These are phyloP conservation scores for Hermetia illucens DNA, from an alignment of 1,140 invertebrate genomes.

Conservation along the genomic window DNA sequence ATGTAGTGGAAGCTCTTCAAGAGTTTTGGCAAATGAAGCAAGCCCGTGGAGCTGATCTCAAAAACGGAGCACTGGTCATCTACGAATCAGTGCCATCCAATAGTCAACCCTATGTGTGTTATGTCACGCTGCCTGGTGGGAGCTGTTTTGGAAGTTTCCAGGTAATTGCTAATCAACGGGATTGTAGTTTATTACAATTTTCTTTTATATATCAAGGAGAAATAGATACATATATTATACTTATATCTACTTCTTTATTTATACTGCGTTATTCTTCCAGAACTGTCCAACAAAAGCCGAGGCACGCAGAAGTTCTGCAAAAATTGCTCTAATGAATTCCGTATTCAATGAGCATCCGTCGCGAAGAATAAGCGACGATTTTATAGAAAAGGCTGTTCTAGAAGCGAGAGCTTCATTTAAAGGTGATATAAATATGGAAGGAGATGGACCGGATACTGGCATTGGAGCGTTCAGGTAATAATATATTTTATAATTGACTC, in stretches of 20 bases:
- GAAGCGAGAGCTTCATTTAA: constrained; percentile 64
- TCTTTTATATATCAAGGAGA: constrained; percentile 2
- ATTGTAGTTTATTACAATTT: too few species aligned
- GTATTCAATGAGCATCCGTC: constrained; percentile 94
- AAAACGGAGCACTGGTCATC: constrained; percentile 82
- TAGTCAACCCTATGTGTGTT: constrained; percentile 84
- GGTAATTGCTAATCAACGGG: constrained; percentile 33
- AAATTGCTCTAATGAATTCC: constrained; percentile 93
- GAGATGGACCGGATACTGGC: constrained; percentile 67
- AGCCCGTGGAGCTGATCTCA: constrained; percentile 66
- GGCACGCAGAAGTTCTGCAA: constrained; percentile 80
- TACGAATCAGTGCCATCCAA: constrained; percentile 87
- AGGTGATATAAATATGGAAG: constrained; percentile 42
- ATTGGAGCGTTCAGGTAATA: constrained; percentile 80
- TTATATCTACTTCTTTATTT: neutral
- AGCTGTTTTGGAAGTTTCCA: constrained; percentile 93
- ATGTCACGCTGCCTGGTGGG: constrained; percentile 85
- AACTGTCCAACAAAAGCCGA: constrained; percentile 92
- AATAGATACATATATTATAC: too few species aligned
- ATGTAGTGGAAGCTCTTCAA: constrained; percentile 88
- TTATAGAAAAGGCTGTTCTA: constrained; percentile 82
- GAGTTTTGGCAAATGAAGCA: constrained; percentile 98
- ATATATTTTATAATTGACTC: too few species aligned
- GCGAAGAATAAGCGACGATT: constrained; percentile 81
- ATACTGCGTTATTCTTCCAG: constrained; percentile 30